Conservation (phyloP, 2,797 vertebrate species). For the Protonibea diacanthus region DNA sequence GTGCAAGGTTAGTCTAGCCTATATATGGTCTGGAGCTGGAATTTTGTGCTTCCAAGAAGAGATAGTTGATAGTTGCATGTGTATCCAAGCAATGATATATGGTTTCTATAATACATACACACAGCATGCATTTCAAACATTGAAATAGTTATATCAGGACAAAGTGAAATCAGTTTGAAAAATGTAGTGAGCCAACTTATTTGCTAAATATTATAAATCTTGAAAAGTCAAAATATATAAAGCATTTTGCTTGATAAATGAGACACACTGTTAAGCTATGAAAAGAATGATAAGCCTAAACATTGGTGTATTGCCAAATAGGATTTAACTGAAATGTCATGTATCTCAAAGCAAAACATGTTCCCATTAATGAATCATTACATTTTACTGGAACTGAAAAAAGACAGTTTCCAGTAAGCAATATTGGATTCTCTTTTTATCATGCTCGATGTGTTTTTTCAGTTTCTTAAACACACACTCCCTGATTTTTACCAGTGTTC, state of each 20-base stretch:
- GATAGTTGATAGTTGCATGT: constrained; percentile 31
- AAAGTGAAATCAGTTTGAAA: constrained; percentile 37
- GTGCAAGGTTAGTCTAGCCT: constrained; percentile 42
- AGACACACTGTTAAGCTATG: constrained; percentile 20
- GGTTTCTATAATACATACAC: constrained; percentile 31
- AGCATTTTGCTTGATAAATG: constrained; percentile 35
- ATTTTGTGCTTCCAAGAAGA: constrained; percentile 4
- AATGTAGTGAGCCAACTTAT: constrained; percentile 20
- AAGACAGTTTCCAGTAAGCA: not conserved
- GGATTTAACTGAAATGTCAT: constrained; percentile 8
- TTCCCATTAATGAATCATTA: constrained; percentile 28
- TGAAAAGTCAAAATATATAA: not conserved
- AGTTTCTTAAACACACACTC: constrained; percentile 4
- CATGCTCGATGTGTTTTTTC: not conserved
- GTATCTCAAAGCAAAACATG: constrained; percentile 13
- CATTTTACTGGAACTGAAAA: constrained; percentile 9
- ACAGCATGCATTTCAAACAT: constrained; percentile 34
- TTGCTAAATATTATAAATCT: constrained; percentile 27
- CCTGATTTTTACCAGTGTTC: not conserved
- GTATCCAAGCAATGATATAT: constrained; percentile 43
- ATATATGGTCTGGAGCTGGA: constrained; percentile 58
- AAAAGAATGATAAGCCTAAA: constrained; percentile 16
- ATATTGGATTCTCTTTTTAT: not conserved
- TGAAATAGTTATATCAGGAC: not conserved
- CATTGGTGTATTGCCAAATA: constrained; percentile 7